Conservation (phyloP, 2,113 vertebrate species). For the Limanda limanda region DNA sequence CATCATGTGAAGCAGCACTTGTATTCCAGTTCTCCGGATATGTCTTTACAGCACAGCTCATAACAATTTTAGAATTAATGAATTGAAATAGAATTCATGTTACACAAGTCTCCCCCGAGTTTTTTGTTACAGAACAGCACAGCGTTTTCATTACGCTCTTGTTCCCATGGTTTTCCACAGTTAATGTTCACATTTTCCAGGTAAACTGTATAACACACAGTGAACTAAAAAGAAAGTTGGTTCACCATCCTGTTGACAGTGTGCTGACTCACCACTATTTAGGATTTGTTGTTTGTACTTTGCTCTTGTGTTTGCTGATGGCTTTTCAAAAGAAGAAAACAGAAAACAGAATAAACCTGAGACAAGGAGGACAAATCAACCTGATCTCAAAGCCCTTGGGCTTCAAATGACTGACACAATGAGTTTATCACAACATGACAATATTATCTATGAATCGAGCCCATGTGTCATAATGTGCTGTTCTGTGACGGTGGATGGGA, state of each 20-base stretch:
- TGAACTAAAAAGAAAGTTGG: not conserved
- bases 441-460: not conserved
- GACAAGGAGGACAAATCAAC: constrained; percentile 6
- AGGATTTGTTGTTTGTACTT: constrained; percentile 38
- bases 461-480: not conserved
- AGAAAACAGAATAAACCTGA: constrained; percentile 9
- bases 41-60: constrained; percentile 54
- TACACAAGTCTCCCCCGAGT: constrained; percentile 26
- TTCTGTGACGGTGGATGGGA: not conserved
- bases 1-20: constrained; percentile 42
- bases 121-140: not conserved
- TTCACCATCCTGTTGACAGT: constrained; percentile 35
- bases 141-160: not conserved
- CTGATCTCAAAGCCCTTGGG: not conserved
- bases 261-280: constrained; percentile 46
- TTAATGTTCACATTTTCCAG: not conserved
- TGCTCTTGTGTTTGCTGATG: constrained; percentile 39
- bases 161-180: not conserved
- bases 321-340: constrained; percentile 24
- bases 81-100: constrained; percentile 40
- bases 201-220: constrained; percentile 10
- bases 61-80: constrained; percentile 35
- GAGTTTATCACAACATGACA: too few species aligned
- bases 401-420: too few species aligned
- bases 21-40: constrained; percentile 42